Percentiles rank a stretch among this genome's conserved stretches.
phyloP scores from a whole-genome alignment of 2,797 vertebrate genomes.

The Orestias chungarensis region DNA sequence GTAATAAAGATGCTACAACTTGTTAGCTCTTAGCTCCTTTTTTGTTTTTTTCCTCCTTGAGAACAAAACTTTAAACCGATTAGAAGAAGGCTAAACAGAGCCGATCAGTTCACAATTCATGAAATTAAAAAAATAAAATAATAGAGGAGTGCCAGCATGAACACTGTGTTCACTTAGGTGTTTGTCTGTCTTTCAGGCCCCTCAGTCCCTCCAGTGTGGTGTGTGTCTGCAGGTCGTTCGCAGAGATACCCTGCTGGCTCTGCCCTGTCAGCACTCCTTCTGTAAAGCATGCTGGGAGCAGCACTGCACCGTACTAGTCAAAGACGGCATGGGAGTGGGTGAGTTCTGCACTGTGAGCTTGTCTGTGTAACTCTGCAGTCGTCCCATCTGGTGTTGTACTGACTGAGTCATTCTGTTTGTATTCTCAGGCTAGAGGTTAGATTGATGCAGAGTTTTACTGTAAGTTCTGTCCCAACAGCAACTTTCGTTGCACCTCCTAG shows the following conservation, averaged over 20 bases:
- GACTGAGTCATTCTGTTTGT: constrained; percentile 35
- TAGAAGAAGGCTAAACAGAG: not conserved
- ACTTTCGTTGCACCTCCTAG: not conserved
- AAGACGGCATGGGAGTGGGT: constrained; percentile 97
- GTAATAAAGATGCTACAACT: no score
- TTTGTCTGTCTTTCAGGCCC: constrained; percentile 72
- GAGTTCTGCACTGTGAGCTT: constrained; percentile 65
- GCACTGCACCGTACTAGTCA: constrained; percentile 97
- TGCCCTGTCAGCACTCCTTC: constrained; percentile 98
- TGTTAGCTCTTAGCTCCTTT: no score
- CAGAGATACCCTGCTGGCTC: constrained; percentile 91
- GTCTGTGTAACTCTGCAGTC: constrained; percentile 13
- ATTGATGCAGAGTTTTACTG: not conserved
- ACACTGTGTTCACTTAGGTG: constrained; percentile 9
- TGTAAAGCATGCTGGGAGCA: constrained; percentile 99
- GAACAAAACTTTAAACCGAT: not conserved
- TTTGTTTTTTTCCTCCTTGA: no score
- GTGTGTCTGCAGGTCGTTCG: constrained; percentile 98
- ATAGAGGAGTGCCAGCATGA: not conserved
- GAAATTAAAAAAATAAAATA: not conserved
- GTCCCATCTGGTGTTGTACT: constrained; percentile 32
- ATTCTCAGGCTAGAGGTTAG: not conserved
- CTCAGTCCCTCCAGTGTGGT: constrained; percentile 93
- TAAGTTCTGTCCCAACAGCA: not conserved
- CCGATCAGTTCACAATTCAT: not conserved